Evolutionary conservation across 2,113 vertebrate species (phyloP), one percentile per base, ranked within the genome.

Genomic region (Thryonomys swinderianus): DNA sequence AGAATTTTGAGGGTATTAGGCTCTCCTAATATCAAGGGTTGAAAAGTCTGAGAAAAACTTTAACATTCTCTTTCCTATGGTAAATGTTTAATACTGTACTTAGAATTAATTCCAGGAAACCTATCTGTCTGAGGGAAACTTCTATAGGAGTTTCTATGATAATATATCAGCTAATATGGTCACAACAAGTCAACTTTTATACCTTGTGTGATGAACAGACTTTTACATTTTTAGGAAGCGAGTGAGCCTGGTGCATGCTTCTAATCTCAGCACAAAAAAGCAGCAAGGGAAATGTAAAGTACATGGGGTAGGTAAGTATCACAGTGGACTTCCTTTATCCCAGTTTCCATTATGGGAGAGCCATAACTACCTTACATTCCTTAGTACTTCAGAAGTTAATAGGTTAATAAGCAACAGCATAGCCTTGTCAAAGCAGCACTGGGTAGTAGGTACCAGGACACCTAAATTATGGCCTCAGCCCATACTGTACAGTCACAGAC

Each of bases 21-120:
- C 17, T 94, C n/a, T 86, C 23, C 55, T 82, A 79, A 79, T n/a
- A 83, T 40, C 30, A 27, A 48, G 32, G 37, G 34, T 73, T 51
- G 90, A 90, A 92, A 59, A 61, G 34, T 69, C 88, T 86, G 74
- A 94, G 30, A 74, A 89, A 92, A 23, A 55, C 89, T 84, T 95
- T 62, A 64, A 53, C 32, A 53, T 82, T 74, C 53, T 73, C 11
- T 21, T 85, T 80, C 59, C 48, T 95, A 9, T 20, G 59, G 48
- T 80, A 69, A 95, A 55, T 82, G 42, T 82, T 92, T 37, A 55
- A 17, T 88, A 93, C 21, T 85, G 79, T 88, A 21, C 53, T 95
- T 90, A 83, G 69, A 92, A 90, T 11, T 27, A 45, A 48, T 71
- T 20, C 66, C 37, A 64, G 48, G 42, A 82, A 69, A 91, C 64